These are phyloP conservation scores for Chaetodon auriga DNA, from an alignment of 2,113 vertebrate genomes.

Conservation along the genomic window DNA sequence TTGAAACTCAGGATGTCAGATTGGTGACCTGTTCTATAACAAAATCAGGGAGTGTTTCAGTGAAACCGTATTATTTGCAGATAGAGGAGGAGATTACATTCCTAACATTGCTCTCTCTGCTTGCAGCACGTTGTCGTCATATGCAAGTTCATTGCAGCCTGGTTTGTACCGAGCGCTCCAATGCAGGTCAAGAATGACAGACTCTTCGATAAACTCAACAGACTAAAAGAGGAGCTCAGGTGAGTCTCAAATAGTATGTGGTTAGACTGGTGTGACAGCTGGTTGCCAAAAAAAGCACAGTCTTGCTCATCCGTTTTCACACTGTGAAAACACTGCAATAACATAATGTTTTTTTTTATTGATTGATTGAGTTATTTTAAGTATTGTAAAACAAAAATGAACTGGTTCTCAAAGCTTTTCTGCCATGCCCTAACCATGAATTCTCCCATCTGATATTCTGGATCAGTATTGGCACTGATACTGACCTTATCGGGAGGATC, in stretches of 20 bases:
- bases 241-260: conserved; percentile 57
- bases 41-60: neutral
- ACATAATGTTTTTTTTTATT: neutral
- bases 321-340: neutral
- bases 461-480: too few relatives aligned
- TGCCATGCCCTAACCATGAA: neutral
- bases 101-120: conserved; percentile 30
- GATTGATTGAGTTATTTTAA: neutral
- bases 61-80: neutral
- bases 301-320: neutral
- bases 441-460: too few relatives aligned
- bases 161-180: conserved; percentile 92
- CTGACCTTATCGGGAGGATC: too few relatives aligned
- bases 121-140: conserved; percentile 92
- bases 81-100: neutral
- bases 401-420: neutral
- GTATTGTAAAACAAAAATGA: neutral
- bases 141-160: conserved; percentile 91
- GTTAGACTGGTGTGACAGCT: neutral
- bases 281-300: neutral
- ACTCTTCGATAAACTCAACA: conserved; percentile 81
- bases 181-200: conserved; percentile 88
- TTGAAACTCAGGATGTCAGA: neutral
- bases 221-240: conserved; percentile 81
- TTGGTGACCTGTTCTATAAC: neutral